These are phyloP conservation scores for Salpingus planirostris DNA, from an alignment of 2,888 invertebrate genomes.

Conservation along the genomic window DNA sequence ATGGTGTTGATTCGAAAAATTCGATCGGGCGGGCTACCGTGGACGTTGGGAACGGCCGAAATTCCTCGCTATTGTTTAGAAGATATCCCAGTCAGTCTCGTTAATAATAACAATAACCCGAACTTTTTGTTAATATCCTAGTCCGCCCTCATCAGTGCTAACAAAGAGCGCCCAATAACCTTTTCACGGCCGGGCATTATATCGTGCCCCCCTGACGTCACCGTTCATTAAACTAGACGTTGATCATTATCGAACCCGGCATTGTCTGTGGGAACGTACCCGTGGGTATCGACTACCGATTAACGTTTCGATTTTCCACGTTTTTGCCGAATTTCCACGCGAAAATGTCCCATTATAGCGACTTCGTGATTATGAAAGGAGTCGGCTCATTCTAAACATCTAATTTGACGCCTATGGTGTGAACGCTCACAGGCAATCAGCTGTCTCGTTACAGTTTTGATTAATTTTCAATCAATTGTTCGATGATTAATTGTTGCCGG, in stretches of 20 bases:
- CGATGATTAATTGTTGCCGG: slow-evolving; percentile 39
- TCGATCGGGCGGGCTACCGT: too few species aligned
- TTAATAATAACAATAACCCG: slow-evolving; percentile 30
- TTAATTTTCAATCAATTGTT: slow-evolving; percentile 44
- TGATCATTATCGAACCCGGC: slow-evolving; percentile 19
- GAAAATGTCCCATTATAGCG: too few species aligned
- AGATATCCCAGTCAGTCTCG: slow-evolving; percentile 20
- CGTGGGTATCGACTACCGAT: too few species aligned
- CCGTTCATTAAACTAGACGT: slow-evolving; percentile 26
- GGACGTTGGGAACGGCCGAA: slow-evolving; percentile 12
- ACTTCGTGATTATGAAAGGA: slow-evolving; percentile 16
- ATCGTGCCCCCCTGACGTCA: slow-evolving; percentile 28
- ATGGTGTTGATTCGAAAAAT: too few species aligned
- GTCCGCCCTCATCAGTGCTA: slow-evolving; percentile 34
- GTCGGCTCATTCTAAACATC: slow-evolving; percentile 32
- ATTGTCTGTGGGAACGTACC: slow-evolving; percentile 22
- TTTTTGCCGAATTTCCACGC: too few species aligned
- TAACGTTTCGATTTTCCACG: too few species aligned
- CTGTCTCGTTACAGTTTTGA: slow-evolving; percentile 45
- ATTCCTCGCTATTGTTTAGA: slow-evolving; percentile 13
- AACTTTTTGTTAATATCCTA: slow-evolving; percentile 30
- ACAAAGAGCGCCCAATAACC: slow-evolving; percentile 33
- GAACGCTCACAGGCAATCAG: slow-evolving; percentile 42
- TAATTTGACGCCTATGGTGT: slow-evolving; percentile 43
- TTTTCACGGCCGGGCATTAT: slow-evolving; percentile 32